Base-by-base conservation (phyloP, 2,888 invertebrate genomes). In the Marasmarcha lunaedactyla region DNA sequence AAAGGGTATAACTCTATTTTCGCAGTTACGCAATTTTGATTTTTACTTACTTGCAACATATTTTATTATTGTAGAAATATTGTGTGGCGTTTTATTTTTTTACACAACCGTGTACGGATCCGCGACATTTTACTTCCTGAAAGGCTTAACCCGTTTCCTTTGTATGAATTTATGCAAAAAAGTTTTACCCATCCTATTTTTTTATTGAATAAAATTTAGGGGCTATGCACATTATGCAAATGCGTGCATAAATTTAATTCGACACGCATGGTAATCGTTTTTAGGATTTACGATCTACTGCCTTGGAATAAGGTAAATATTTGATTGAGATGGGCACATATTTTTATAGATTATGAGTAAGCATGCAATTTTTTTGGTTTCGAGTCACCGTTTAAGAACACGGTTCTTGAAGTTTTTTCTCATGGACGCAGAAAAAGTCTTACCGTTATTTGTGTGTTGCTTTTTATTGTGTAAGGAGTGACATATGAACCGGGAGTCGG, bases 141-240 rank as follows among this genome's bases (percentile, higher is more conserved):
- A 77, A 70, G 67, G 65, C 66, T 76, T 76, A 83, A 81, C 83
- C 83, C 81, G 81, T 81, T 84, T 78, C 81, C 71, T 81, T 81
- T 83, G 81, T 78, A 68, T 66, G 73, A 81, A 76, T 79, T 78
- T 84, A 85, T 85, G 84, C 84, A 84, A 84, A 84, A 83, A 84
- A 78, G 77, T 73, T 69, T 52, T 83, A 84, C 84, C 84, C 84
- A 84, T 84, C 84, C 84, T 84, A 84, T 84, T 84, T 84, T 83
- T 84, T 84, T 77, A 77, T 77, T 83, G 73, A 84, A 83, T 81
- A 74, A 77, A 76, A 74, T 77, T 79, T 79, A 76, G 79, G 84
- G 83, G 74, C 73, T 65, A 79, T 83, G 79, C 83, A 84, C 68
- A 79, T 84, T 84, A 84, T 84, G 84, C 84, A 84, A 85, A 85